phyloP scores from a whole-genome alignment of 2,113 vertebrate genomes.

The Misgurnus anguillicaudatus region DNA sequence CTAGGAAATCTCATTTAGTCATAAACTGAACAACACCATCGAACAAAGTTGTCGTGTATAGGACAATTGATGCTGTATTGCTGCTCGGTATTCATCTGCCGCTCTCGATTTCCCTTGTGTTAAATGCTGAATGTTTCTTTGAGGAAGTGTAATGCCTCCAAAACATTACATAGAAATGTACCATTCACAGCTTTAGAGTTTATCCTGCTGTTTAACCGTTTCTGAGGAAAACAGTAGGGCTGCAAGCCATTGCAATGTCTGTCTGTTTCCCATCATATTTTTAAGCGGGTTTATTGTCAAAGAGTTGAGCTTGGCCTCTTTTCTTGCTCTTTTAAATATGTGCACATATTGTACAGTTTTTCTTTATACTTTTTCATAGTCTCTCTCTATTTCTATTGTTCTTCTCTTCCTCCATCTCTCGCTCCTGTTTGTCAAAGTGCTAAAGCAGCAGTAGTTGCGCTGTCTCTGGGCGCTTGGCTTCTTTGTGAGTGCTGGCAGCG shows the following conservation, averaged over 20 bases:
- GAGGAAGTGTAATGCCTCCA: constrained; percentile 4
- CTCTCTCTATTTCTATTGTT: constrained; percentile 43
- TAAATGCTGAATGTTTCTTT: constrained; percentile 14
- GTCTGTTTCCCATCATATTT: constrained; percentile 38
- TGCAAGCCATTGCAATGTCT: constrained; percentile 7
- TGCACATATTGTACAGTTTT: constrained; percentile 2
- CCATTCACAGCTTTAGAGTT: background rate
- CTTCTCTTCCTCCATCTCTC: constrained; percentile 21
- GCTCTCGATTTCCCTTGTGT: constrained; percentile 3
- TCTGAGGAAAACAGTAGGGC: constrained; percentile 25
- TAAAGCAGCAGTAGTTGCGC: constrained; percentile 33
- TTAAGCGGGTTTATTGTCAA: constrained; percentile 42
- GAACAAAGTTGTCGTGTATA: constrained; percentile 31
- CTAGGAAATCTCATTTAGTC: constrained; percentile 22
- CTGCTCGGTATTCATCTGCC: constrained; percentile 3
- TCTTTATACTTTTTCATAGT: background rate
- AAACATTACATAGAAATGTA: constrained; percentile 16
- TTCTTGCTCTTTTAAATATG: constrained; percentile 8
- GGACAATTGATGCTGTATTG: constrained; percentile 34
- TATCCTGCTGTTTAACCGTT: constrained; percentile 8
- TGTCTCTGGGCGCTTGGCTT: constrained; percentile 48
- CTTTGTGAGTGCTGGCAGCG: constrained; percentile 49
- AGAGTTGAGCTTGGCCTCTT: constrained; percentile 42
- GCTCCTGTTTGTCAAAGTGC: constrained; percentile 47
- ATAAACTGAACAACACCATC: background rate